Conservation (phyloP, 1,140 invertebrate species). For the Saccostrea glomerata region DNA sequence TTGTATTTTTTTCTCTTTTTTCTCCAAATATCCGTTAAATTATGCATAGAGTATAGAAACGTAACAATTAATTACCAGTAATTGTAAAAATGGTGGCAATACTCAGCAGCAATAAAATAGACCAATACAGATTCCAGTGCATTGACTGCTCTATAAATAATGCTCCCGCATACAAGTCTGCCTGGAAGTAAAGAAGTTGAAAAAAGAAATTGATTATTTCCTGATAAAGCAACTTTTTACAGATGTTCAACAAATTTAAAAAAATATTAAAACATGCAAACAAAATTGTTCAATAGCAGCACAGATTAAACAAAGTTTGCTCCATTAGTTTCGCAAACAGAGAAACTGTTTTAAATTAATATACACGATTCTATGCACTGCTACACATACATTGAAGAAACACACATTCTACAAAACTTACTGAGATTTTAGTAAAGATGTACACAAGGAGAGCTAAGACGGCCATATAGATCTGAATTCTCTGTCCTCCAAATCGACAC, state of each 20-base stretch:
- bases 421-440: constrained; percentile 84
- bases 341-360: no score
- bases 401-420: constrained; percentile 70
- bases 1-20: no score
- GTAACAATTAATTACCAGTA: constrained; percentile 73
- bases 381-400: no score
- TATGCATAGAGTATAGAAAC: neutral
- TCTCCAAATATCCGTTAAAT: no score
- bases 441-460: constrained; percentile 82
- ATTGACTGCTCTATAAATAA: constrained; percentile 82
- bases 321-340: no score
- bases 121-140: constrained; percentile 79
- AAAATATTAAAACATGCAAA: no score
- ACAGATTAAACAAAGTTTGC: no score
- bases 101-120: constrained; percentile 72
- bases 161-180: constrained; percentile 82
- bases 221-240: no score
- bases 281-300: no score
- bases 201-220: no score
- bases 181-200: constrained; percentile 74
- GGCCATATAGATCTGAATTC: constrained; percentile 82
- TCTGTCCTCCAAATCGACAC: constrained; percentile 82
- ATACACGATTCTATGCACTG: no score
- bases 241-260: no score
- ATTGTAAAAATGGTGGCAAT: constrained; percentile 79